Evolutionary conservation across 1,140 invertebrate species (phyloP).

Genomic region (Drosophila neocordata): DNA sequence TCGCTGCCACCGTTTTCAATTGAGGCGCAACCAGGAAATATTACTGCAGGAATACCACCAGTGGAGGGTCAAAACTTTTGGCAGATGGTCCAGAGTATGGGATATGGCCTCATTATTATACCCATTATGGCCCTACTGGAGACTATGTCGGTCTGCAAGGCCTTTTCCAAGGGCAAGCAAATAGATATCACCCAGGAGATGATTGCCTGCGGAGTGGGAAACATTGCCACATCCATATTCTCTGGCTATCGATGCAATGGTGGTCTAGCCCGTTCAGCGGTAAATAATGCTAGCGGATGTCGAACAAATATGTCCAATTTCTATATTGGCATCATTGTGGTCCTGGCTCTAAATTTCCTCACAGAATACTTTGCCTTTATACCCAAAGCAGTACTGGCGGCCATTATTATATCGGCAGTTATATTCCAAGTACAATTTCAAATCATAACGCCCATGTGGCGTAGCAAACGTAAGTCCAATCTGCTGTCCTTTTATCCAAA

Average conservation of each 20-base stretch:
- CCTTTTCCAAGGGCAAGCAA: slow-evolving; percentile 88
- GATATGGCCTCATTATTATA: slow-evolving; percentile 90
- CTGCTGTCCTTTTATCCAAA: too few relatives aligned
- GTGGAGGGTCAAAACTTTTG: slow-evolving; percentile 83
- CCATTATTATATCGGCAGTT: slow-evolving; percentile 93
- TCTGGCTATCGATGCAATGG: slow-evolving; percentile 93
- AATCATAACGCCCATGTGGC: slow-evolving; percentile 91
- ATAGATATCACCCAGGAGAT: slow-evolving; percentile 94
- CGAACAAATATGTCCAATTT: slow-evolving; percentile 93
- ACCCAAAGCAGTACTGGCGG: slow-evolving; percentile 89
- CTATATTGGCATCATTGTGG: slow-evolving; percentile 87
- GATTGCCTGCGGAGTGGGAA: slow-evolving; percentile 91
- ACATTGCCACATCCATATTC: slow-evolving; percentile 94
- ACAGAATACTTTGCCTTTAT: slow-evolving; percentile 93
- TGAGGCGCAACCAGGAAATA: slow-evolving; percentile 55
- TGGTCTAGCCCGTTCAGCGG: slow-evolving; percentile 91
- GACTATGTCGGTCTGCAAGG: slow-evolving; percentile 93
- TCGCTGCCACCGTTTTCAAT: slow-evolving; percentile 87
- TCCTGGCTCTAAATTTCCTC: slow-evolving; percentile 88
- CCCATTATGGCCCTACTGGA: slow-evolving; percentile 92
- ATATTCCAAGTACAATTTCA: slow-evolving; percentile 93
- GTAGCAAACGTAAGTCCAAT: slow-evolving; percentile 87
- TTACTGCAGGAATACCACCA: slow-evolving; percentile 82
- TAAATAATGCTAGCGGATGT: slow-evolving; percentile 95
- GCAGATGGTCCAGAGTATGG: slow-evolving; percentile 89